phyloP scores from a whole-genome alignment of 2,113 vertebrate genomes.

The Telmatochromis sp. region DNA sequence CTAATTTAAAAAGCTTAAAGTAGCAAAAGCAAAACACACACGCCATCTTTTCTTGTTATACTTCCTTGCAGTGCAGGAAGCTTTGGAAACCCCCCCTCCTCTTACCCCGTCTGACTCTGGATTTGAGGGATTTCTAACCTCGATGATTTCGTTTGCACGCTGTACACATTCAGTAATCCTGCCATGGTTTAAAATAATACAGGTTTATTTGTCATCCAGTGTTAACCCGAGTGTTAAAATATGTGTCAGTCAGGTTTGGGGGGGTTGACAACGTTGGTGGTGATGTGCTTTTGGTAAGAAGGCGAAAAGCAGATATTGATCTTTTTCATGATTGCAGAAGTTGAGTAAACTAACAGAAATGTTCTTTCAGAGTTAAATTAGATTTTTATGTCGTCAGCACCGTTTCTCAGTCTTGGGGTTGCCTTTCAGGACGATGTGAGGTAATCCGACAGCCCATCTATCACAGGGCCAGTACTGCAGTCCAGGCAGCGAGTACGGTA shows the following conservation, averaged over 20 bases:
- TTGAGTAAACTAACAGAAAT: neutral
- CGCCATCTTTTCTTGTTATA: neutral
- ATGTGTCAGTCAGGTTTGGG: neutral
- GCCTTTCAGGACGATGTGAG: constrained; percentile 72
- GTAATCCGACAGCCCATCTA: constrained; percentile 76
- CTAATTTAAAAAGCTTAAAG: neutral
- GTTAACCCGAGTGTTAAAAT: neutral
- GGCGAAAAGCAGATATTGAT: neutral
- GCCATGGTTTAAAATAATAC: neutral
- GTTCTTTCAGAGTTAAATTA: neutral
- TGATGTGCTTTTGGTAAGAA: neutral
- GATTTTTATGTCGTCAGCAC: constrained; percentile 51
- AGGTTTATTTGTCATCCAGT: neutral
- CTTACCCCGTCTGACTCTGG: neutral
- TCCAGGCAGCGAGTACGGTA: constrained; percentile 75
- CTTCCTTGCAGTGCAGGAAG: neutral
- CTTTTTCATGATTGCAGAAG: fast-evolving
- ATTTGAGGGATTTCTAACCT: neutral
- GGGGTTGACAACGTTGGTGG: neutral
- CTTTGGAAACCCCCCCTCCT: neutral
- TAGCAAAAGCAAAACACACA: neutral
- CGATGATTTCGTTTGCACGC: neutral
- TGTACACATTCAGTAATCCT: fast-evolving
- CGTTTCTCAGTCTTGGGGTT: constrained; percentile 61
- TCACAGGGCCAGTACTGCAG: constrained; percentile 86